Evolutionary conservation across 2,888 invertebrate genomes (phyloP), one percentile per base, ranked within the genome.

Genomic region (Drosophila pegasa): DNA sequence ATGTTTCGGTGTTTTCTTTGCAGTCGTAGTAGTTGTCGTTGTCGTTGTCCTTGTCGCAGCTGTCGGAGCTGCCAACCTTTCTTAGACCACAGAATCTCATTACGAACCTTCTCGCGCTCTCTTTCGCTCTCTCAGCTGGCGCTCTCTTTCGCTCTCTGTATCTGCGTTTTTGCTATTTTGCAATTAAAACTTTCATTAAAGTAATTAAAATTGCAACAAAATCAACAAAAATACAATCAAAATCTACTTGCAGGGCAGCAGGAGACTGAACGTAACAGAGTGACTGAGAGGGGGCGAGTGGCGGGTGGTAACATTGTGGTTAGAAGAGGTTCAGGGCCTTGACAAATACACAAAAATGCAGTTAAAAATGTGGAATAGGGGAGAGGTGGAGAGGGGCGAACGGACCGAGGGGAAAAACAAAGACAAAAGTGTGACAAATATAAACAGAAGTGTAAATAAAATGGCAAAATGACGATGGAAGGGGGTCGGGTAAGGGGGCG

Each of bases 181-280:
- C 90, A 90, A 90, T 90, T 90, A 90, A 91, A 90, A 91, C 87
- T 90, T 90, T 91, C 90, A 91, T 90, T 91, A 90, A 90, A 91
- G 90, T 90, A 90, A 91, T 90, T 90, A 91, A 91, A 90, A 90
- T 86, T 89, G 89, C 84, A 90, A 89, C 89, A 90, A 89, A 87
- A 88, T 81, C 80, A 85, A 85, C 89, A 89, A 87, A 85, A 89
- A 85, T 80, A 84, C 89, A 84, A 84, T 84, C 85, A 84, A 84
- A 84, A 80, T 87, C 80, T 64, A 60, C 66, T 47, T 55, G 51
- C 64, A 43, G 56, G 55, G 22, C 22, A 48, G 33, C 14, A 6
- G 18, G 20, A 33, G 22, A n/a, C 22, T 6, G 8, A 9, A 45
- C 7, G 10, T n/a, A 0, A 40, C 10, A 45, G 16, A 14, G 16